phyloP scores from a whole-genome alignment of 2,888 invertebrate genomes.

The Diarsia brunnea region DNA sequence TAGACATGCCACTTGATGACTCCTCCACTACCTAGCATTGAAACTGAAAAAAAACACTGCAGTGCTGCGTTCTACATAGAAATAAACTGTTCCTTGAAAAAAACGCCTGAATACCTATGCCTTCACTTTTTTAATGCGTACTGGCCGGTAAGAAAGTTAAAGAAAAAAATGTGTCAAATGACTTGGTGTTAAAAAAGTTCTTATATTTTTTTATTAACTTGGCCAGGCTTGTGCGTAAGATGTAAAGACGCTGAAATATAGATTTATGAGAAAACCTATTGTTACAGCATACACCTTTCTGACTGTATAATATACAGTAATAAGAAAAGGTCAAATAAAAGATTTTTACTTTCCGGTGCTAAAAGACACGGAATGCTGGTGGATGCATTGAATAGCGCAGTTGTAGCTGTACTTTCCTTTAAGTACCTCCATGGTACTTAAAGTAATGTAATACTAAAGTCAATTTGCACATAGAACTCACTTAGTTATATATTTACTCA shows the following conservation, averaged over 20 bases:
- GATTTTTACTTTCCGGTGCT: neutral
- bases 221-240: neutral
- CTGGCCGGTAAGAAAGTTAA: neutral
- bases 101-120: neutral
- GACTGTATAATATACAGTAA: neutral
- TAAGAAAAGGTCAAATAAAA: neutral
- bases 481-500: slow-evolving; percentile 5
- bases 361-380: neutral
- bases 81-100: slow-evolving; percentile 33
- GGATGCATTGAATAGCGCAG: no score
- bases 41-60: slow-evolving; percentile 74
- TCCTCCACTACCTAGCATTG: slow-evolving; percentile 80
- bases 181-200: neutral
- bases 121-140: neutral
- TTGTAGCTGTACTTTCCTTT: no score
- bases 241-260: neutral
- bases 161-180: neutral
- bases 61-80: slow-evolving; percentile 36
- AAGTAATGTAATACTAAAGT: neutral
- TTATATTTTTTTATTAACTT: neutral
- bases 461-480: neutral
- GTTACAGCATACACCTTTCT: neutral
- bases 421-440: neutral
- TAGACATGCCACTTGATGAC: slow-evolving; percentile 88
- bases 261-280: neutral